phyloP scores from a whole-genome alignment of 1,140 invertebrate species.

The Conopomorpha cramerella region DNA sequence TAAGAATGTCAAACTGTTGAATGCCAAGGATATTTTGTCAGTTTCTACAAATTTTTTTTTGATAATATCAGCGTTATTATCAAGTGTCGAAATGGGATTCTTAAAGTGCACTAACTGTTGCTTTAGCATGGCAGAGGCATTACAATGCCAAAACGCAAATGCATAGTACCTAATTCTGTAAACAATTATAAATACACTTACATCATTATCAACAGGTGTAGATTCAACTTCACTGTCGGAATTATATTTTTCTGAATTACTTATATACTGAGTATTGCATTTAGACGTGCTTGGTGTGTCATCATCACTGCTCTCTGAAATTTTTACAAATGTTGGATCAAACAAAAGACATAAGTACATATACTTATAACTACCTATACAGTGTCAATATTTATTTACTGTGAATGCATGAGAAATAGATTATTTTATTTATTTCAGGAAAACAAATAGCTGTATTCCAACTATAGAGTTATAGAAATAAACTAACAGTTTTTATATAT shows the following conservation, averaged over 20 bases:
- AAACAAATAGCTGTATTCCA: neutral
- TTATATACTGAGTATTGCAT: constrained; percentile 5
- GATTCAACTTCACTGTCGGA: constrained; percentile 30
- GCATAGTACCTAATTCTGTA: too few relatives aligned
- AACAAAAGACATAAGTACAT: constrained; percentile 2
- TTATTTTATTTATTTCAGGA: neutral
- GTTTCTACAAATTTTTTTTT: too few relatives aligned
- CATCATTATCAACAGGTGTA: too few relatives aligned
- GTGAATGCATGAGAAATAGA: neutral
- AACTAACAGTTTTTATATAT: neutral
- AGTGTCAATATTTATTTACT: constrained; percentile 3
- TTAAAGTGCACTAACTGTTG: too few relatives aligned
- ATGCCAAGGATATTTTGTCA: too few relatives aligned
- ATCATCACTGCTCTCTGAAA: constrained; percentile 51
- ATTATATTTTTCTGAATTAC: constrained; percentile 7
- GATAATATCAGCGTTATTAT: too few relatives aligned
- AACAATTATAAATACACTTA: too few relatives aligned
- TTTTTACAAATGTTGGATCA: constrained; percentile 17
- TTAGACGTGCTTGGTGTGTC: constrained; percentile 15
- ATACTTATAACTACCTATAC: neutral
- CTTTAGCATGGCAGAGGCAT: too few relatives aligned
- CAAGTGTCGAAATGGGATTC: too few relatives aligned
- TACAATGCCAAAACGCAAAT: too few relatives aligned
- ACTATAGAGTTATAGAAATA: neutral
- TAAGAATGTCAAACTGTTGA: too few relatives aligned